Evolutionary conservation across 2,797 vertebrate species (phyloP), one percentile per base, ranked within the genome.

Genomic region (Iguana delicatissima): DNA sequence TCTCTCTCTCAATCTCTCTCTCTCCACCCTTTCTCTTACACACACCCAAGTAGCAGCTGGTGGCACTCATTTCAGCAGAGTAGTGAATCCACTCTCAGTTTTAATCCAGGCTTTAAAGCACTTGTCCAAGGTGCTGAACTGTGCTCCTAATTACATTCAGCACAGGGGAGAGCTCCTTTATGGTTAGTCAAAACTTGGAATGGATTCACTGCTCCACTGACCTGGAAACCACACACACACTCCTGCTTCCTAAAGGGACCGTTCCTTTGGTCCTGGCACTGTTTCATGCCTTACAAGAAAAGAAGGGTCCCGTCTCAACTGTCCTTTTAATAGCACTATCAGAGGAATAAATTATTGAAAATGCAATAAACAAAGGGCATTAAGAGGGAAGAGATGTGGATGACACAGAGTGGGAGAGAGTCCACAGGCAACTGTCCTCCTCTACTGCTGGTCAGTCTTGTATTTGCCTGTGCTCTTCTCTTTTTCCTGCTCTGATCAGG

Each of bases 331-430:
- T 55, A 86, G 84, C n/a, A 69, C 22, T 86, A 32, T 76, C 24
- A 42, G 42, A 67, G 10, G n/a, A 26, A 32, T 55, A 87, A 87
- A 87, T 77, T 46, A 79, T 87, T 64, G 46, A 42, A 77, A 77
- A 32, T 62, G 50, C 85, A 76, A 76, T 72, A 76, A 38, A 59
- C 77, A 35, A 55, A 35, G 22, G 32, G 35, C 35, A 38, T 69
- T 46, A 73, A 52, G 42, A 32, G 52, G 12, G 72, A 38, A n/a
- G 83, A 13, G 22, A n/a, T 5, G 10, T 46, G 20, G 22, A 57
- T 69, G 26, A 24, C 29, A 57, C 52, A 24, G 9, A 35, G 57
- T 10, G 67, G 42, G 46, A 5, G 22, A 38, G 26, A 57, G 1
- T 32, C 5, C 26, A 29, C 46, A 55, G 32, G 50, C n/a, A 55